Percentiles rank a stretch among this genome's conserved stretches.
phyloP scores from a whole-genome alignment of 2,797 vertebrate genomes.

The Fratercula arctica region DNA sequence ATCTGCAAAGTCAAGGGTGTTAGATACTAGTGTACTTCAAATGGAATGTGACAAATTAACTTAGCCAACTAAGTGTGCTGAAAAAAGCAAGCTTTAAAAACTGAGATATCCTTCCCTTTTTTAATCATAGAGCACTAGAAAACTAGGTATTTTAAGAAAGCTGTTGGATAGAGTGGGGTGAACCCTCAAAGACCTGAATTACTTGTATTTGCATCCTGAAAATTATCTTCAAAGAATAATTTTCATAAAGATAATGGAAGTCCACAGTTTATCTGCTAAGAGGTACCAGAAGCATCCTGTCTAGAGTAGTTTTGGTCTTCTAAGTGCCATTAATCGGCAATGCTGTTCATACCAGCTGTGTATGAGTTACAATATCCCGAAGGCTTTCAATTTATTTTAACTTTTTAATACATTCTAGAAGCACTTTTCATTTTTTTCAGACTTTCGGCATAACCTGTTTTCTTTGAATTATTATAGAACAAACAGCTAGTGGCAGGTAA shows the following conservation, averaged over 20 bases:
- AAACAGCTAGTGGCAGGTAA: slow-evolving; percentile 71
- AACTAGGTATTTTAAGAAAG: neutral
- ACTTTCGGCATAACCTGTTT: slow-evolving; percentile 46
- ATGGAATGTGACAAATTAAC: slow-evolving; percentile 24
- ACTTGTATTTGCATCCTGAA: neutral
- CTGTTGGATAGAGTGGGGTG: neutral
- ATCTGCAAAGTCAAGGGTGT: slow-evolving; percentile 15
- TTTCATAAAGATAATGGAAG: neutral
- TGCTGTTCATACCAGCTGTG: neutral
- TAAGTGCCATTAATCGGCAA: neutral
- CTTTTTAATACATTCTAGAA: slow-evolving; percentile 40
- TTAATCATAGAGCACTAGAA: neutral
- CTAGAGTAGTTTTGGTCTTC: neutral
- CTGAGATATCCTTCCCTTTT: neutral
- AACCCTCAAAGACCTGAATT: neutral
- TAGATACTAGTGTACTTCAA: neutral
- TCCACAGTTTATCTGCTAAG: neutral
- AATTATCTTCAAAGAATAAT: neutral
- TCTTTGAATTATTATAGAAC: slow-evolving; percentile 71
- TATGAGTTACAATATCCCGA: slow-evolving; percentile 14
- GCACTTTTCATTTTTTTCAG: neutral
- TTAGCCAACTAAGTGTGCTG: neutral
- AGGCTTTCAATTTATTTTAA: slow-evolving; percentile 53
- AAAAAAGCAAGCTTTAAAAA: neutral
- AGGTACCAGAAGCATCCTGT: neutral